Conservation (phyloP, 2,797 vertebrate species). For the Menidia menidia region DNA sequence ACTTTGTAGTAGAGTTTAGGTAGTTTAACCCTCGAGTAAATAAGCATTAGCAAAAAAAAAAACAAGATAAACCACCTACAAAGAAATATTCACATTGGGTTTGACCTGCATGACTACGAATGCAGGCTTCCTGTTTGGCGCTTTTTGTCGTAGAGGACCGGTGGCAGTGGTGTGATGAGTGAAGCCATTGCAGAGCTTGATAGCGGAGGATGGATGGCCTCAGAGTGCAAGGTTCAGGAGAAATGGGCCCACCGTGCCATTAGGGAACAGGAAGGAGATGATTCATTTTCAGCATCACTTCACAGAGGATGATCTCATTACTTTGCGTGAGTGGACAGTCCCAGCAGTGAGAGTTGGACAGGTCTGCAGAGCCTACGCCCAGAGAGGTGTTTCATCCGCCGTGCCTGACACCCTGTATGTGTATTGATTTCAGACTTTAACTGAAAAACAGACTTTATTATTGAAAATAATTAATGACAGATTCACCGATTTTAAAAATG, state of each 20-base stretch:
- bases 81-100: conserved; percentile 17
- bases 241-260: conserved; percentile 63
- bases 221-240: conserved; percentile 69
- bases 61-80: conserved; percentile 38
- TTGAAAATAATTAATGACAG: too few species aligned
- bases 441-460: background rate
- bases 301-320: conserved; percentile 82
- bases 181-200: conserved; percentile 44
- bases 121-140: conserved; percentile 42
- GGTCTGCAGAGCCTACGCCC: background rate
- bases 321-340: conserved; percentile 71
- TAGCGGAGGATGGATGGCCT: conserved; percentile 68
- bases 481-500: too few species aligned
- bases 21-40: conserved; percentile 49
- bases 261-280: conserved; percentile 72
- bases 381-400: background rate
- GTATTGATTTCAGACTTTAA: background rate
- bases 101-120: conserved; percentile 37
- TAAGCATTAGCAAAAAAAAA: conserved; percentile 22
- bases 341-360: conserved; percentile 36
- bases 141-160: conserved; percentile 22
- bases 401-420: background rate
- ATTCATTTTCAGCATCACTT: conserved; percentile 83
- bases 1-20: conserved; percentile 51
- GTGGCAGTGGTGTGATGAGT: conserved; percentile 39